Percentiles rank a stretch among this genome's conserved stretches.
phyloP scores from a whole-genome alignment of 1,140 invertebrate species.

The Platyscapa corneri region DNA sequence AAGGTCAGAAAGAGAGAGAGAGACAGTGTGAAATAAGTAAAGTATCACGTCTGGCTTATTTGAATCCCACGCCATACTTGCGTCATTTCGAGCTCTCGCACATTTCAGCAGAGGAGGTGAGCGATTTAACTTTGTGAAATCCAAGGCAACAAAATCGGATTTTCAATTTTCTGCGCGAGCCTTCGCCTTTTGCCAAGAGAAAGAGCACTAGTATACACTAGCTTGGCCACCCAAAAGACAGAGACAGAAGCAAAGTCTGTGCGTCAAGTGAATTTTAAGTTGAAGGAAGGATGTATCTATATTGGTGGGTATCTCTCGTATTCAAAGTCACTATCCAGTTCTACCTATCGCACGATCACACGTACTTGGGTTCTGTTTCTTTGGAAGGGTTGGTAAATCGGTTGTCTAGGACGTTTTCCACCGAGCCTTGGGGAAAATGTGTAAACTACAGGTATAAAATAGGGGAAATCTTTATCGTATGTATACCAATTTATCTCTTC shows the following conservation, averaged over 20 bases:
- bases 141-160: constrained; percentile 59
- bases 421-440: neutral
- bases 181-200: constrained; percentile 27
- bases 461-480: neutral
- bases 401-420: neutral
- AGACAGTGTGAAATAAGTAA: neutral
- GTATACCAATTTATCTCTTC: neutral
- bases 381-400: neutral
- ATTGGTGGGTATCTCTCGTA: neutral
- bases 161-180: constrained; percentile 61
- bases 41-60: constrained; percentile 21
- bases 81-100: constrained; percentile 14
- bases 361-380: constrained; percentile 6
- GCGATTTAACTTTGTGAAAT: constrained; percentile 56
- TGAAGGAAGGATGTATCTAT: constrained; percentile 24
- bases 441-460: neutral
- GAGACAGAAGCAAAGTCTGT: neutral
- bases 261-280: constrained; percentile 58
- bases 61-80: constrained; percentile 42
- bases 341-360: neutral
- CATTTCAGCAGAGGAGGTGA: neutral
- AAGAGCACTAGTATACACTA: constrained; percentile 1
- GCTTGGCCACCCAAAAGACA: constrained; percentile 20
- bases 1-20: neutral
- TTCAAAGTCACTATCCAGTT: neutral